Percentiles rank a stretch among this genome's conserved stretches.
Evolutionary conservation across 2,888 invertebrate species (phyloP).

Genomic region (Elegia similella): DNA sequence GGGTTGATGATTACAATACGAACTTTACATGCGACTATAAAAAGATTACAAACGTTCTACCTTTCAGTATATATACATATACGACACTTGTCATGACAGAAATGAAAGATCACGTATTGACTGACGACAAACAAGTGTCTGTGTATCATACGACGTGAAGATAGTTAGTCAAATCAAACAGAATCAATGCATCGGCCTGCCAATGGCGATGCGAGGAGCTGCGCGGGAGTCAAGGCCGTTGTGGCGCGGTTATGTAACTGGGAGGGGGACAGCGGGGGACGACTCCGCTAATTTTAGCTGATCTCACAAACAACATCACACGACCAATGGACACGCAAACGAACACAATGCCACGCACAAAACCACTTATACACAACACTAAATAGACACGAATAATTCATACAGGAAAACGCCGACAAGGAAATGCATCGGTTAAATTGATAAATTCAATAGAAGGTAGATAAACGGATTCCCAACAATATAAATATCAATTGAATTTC

Average conservation of each 20-base stretch:
- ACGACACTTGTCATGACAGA: not conserved
- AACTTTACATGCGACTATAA: not conserved
- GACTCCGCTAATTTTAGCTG: slow-evolving; percentile 72
- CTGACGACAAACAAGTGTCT: not conserved
- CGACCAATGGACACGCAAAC: slow-evolving; percentile 39
- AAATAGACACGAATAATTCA: slow-evolving; percentile 14
- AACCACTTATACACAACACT: slow-evolving; percentile 27
- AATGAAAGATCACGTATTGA: not conserved
- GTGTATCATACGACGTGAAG: slow-evolving; percentile 20
- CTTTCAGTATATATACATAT: not conserved
- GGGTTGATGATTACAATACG: too few species aligned
- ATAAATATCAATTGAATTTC: slow-evolving; percentile 24
- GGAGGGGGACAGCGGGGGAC: slow-evolving; percentile 54
- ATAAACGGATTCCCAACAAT: slow-evolving; percentile 17
- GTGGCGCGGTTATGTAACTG: slow-evolving; percentile 71
- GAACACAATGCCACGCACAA: slow-evolving; percentile 43
- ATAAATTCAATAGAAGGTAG: slow-evolving; percentile 24
- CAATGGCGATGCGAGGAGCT: slow-evolving; percentile 49
- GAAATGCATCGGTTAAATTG: slow-evolving; percentile 16
- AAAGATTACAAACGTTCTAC: not conserved
- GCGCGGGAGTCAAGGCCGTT: slow-evolving; percentile 80
- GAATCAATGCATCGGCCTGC: slow-evolving; percentile 44
- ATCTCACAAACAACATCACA: slow-evolving; percentile 56
- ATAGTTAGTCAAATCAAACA: slow-evolving; percentile 25
- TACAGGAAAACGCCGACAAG: slow-evolving; percentile 20